Evolutionary conservation across 53 echinoderm and acorn worm species (phyloP).

Genomic region (Luidia sarsii): DNA sequence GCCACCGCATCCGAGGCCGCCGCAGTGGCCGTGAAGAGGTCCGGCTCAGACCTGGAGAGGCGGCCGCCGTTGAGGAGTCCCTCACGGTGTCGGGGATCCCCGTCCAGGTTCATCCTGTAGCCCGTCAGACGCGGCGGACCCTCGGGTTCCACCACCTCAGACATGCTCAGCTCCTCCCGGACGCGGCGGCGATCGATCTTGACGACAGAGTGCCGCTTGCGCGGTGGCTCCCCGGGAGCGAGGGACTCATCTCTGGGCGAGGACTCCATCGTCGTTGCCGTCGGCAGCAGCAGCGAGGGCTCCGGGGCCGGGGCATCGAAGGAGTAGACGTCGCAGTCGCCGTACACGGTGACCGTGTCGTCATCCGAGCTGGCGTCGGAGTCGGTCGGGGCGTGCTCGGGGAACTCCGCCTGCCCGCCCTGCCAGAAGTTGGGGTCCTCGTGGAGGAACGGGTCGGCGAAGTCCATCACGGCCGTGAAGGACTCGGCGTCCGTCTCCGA

Average conservation of each 20-base stretch:
- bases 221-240: conserved; percentile 12
- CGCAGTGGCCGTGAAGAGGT: conserved; percentile 21
- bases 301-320: conserved; percentile 35
- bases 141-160: conserved; percentile 55
- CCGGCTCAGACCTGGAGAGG: conserved; percentile 33
- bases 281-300: not conserved
- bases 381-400: not conserved
- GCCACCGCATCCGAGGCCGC: not conserved
- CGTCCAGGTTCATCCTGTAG: conserved; percentile 38
- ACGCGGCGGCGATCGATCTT: conserved; percentile 47
- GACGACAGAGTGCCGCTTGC: conserved; percentile 29
- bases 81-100: not conserved
- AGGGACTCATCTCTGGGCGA: conserved; percentile 20
- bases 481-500: conserved; percentile 75
- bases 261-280: too few relatives aligned
- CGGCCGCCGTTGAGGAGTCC: conserved; percentile 12
- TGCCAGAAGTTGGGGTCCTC: conserved; percentile 68
- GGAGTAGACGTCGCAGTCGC: conserved; percentile 52
- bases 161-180: conserved; percentile 60
- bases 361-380: conserved; percentile 67
- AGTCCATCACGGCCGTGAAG: conserved; percentile 74
- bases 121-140: conserved; percentile 51
- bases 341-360: conserved; percentile 66
- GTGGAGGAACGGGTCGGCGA: conserved; percentile 64
- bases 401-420: conserved; percentile 1